phyloP scores from a whole-genome alignment of 2,797 vertebrate genomes.

The Gallirallus australis region DNA sequence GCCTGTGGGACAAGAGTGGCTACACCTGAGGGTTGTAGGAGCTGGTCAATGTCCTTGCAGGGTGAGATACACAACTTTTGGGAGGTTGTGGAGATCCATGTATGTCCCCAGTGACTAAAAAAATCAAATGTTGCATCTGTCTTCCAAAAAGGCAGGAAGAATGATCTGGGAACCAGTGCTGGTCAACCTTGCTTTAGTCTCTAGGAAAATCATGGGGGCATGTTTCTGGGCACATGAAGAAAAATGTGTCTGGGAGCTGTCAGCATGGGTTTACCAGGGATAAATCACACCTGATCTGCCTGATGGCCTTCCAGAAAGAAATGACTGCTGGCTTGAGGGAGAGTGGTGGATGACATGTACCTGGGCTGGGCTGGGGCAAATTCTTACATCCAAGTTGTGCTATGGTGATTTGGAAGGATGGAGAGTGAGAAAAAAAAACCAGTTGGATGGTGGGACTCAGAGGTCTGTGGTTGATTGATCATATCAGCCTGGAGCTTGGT shows the following conservation, averaged over 20 bases:
- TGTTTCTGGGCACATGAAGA: background rate
- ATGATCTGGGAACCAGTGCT: background rate
- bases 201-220: background rate
- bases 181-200: background rate
- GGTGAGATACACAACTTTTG: background rate
- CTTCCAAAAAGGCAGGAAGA: background rate
- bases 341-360: background rate
- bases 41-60: background rate
- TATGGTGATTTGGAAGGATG: background rate
- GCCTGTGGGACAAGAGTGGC: background rate
- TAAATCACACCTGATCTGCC: background rate
- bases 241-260: background rate
- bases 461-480: background rate
- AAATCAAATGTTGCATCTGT: fast-evolving
- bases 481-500: background rate
- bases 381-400: background rate
- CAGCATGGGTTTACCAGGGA: fast-evolving
- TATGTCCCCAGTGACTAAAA: background rate
- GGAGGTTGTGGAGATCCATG: background rate
- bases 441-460: fast-evolving
- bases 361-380: background rate
- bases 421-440: background rate
- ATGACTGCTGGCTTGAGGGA: background rate
- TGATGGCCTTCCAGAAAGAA: background rate
- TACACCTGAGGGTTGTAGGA: background rate